A percentile compares a stretch with the other conserved stretches of the same genome.
Evolutionary conservation across 2,797 vertebrate genomes (phyloP).

Genomic region (Pristis pectinata): DNA sequence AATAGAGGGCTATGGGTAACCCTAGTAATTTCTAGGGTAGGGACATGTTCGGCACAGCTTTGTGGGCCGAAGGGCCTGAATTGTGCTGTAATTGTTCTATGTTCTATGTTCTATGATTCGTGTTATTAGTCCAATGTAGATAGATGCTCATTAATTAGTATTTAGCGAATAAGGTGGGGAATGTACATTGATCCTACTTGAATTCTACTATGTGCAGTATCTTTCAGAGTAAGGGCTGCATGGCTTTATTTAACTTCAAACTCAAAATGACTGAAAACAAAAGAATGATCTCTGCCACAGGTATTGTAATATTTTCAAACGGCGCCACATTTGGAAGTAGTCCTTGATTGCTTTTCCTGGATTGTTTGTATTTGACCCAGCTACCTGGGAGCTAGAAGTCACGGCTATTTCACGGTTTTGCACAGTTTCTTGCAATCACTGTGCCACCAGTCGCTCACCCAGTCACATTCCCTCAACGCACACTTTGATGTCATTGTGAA

Average conservation of each 20-base stretch:
- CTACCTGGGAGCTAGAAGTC: neutral
- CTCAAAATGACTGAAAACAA: neutral
- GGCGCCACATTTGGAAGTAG: neutral
- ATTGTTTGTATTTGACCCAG: neutral
- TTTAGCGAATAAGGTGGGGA: neutral
- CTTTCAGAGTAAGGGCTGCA: neutral
- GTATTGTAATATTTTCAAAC: neutral
- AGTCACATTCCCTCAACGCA: neutral
- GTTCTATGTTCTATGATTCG: no score
- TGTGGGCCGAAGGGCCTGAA: no score
- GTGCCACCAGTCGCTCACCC: neutral
- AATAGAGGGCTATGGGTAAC: no score
- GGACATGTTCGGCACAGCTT: no score
- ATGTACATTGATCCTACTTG: neutral
- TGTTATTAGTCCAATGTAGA: neutral
- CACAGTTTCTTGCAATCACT: neutral
- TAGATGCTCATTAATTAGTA: neutral
- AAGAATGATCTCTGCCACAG: neutral
- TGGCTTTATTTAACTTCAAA: neutral
- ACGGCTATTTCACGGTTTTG: neutral
- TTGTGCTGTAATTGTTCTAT: no score
- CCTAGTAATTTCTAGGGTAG: no score
- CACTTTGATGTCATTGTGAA: neutral
- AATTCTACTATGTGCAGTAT: neutral
- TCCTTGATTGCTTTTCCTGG: neutral